These are phyloP conservation scores for Tryphoninae sp. DNA, from an alignment of 2,888 invertebrate species.

Conservation along the genomic window DNA sequence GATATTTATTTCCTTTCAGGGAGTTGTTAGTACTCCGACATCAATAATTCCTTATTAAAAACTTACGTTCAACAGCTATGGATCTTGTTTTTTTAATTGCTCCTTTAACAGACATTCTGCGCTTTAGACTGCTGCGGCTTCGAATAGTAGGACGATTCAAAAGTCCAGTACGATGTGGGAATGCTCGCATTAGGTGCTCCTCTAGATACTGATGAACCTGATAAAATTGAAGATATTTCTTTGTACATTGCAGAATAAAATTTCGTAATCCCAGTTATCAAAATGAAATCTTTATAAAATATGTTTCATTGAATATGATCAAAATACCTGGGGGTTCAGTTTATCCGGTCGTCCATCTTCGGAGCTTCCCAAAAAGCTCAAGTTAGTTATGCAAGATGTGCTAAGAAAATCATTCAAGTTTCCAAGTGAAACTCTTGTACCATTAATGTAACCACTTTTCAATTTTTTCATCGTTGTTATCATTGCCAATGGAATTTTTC, in stretches of 20 bases:
- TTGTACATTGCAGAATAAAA: neutral
- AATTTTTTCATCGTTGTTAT: constrained; percentile 99
- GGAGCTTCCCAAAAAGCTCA: constrained; percentile 96
- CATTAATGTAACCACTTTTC: constrained; percentile 99
- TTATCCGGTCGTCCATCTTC: constrained; percentile 95
- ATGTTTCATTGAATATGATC: neutral
- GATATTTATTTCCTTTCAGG: constrained; percentile 46
- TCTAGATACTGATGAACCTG: constrained; percentile 94
- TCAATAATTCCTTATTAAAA: constrained; percentile 5
- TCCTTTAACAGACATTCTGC: constrained; percentile 94
- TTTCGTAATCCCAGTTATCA: neutral
- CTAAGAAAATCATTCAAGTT: constrained; percentile 96
- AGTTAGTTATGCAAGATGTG: constrained; percentile 98
- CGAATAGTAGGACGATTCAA: constrained; percentile 83
- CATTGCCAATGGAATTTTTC: constrained; percentile 95
- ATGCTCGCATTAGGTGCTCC: constrained; percentile 91
- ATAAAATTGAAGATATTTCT: constrained; percentile 70
- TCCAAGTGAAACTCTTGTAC: constrained; percentile 98
- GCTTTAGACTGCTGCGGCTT: constrained; percentile 83
- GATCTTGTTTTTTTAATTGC: constrained; percentile 97
- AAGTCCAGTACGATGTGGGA: constrained; percentile 88
- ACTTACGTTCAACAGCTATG: constrained; percentile 94
- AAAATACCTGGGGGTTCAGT: constrained; percentile 77
- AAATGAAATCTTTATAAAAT: neutral
- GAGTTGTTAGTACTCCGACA: constrained; percentile 21